Base-by-base conservation (phyloP, 2,888 invertebrate genomes). In the Drosophila austrosaltans region DNA sequence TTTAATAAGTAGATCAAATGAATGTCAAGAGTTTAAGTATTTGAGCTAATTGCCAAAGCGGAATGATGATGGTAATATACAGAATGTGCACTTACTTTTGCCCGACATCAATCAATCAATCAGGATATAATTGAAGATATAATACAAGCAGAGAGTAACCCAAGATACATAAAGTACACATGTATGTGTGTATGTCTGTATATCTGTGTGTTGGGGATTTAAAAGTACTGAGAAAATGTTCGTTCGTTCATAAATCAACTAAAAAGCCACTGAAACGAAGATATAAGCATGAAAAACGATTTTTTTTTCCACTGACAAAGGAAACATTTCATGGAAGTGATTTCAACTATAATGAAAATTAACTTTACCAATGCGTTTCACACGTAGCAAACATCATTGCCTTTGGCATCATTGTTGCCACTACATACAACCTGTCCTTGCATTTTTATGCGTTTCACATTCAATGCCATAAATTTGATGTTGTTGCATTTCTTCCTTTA, bases 301-400 rank as follows among this genome's bases (percentile, higher is more conserved):
- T n/a, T 48, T 48, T 48, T 22, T 10, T 22, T 10, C 3, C 10
- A 22, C 48, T 65, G 28, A 61, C 60, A 61, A 53, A 36, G 7
- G 39, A 6, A 63, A 44, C 66, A 69, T 71, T 66, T 72, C 60
- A 69, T 73, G 56, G 72, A 71, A 48, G 25, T 22, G 48, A 48
- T 76, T 69, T 77, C 60, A 63, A 66, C 39, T 62, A 69, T 87
- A 89, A 89, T 84, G 79, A 89, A 81, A 84, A 85, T 85, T 75
- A 85, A 87, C 79, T 89, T 79, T 68, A 62, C 66, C 79, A 72
- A 79, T 81, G 75, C 76, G 75, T 63, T 81, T 76, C 68, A 44
- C 72, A 68, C 65, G 63, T 69, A 63, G 48, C 53, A 44, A 53
- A 56, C 30, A 6, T 36, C 8, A 36, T 36, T 36, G 10, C 22